phyloP scores from a whole-genome alignment of 2,888 invertebrate genomes.

The Drosophila birchii region DNA sequence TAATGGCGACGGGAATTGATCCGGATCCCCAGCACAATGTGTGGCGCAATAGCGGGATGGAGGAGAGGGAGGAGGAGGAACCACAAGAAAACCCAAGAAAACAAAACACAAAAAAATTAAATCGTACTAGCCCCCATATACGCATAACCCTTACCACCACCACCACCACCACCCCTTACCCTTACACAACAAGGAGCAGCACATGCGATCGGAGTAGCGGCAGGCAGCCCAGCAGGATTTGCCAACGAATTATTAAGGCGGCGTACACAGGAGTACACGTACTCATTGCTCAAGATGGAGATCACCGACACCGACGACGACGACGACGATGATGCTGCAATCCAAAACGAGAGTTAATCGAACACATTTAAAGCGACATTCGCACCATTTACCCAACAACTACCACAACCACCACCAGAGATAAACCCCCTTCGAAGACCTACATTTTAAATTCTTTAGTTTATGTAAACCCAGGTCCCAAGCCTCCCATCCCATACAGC shows the following conservation, averaged over 20 bases:
- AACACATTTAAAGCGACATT: constrained; percentile 29
- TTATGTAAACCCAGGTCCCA: constrained; percentile 11
- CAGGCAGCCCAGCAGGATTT: constrained; percentile 13
- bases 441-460: constrained; percentile 31
- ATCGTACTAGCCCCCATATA: constrained; percentile 37
- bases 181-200: constrained; percentile 8
- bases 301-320: neutral
- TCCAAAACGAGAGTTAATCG: constrained; percentile 35
- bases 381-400: constrained; percentile 10
- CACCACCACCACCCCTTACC: no score
- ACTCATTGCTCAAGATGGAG: constrained; percentile 24
- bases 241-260: constrained; percentile 31
- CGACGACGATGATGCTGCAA: constrained; percentile 16
- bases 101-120: constrained; percentile 17
- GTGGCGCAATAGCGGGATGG: constrained; percentile 21
- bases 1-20: constrained; percentile 69
- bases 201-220: neutral
- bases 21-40: constrained; percentile 36
- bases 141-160: constrained; percentile 42
- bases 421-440: constrained; percentile 15
- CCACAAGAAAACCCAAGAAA: constrained; percentile 27
- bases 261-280: constrained; percentile 7
- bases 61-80: constrained; percentile 19
- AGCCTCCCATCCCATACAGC: neutral
- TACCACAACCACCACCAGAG: neutral